These are phyloP conservation scores for Drosophila repleta DNA, from an alignment of 1,140 invertebrate genomes.

Conservation along the genomic window DNA sequence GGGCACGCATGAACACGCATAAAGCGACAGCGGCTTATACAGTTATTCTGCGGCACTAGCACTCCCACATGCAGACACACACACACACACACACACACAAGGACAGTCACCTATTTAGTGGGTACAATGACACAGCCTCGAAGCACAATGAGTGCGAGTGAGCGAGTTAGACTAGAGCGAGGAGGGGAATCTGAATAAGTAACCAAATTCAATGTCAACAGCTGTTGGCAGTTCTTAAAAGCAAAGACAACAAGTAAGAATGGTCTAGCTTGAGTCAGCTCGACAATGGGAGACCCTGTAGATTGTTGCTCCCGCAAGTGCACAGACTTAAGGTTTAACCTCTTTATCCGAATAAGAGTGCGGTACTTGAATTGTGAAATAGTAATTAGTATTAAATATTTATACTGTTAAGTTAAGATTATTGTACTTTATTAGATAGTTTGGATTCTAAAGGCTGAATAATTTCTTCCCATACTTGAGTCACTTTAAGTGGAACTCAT, in stretches of 20 bases:
- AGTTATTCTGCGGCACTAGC: constrained; percentile 19
- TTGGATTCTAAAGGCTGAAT: too few relatives aligned
- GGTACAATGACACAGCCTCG: constrained; percentile 35
- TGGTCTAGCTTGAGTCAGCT: neutral
- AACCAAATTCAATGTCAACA: constrained; percentile 76
- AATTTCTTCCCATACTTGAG: too few relatives aligned
- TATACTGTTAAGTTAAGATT: too few relatives aligned
- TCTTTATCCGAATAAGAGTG: too few relatives aligned
- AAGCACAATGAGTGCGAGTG: neutral
- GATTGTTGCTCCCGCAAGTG: too few relatives aligned
- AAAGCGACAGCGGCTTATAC: constrained; percentile 30
- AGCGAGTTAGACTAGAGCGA: neutral
- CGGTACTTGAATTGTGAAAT: too few relatives aligned
- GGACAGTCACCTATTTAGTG: constrained; percentile 10
- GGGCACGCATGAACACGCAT: constrained; percentile 58
- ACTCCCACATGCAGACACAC: constrained; percentile 11
- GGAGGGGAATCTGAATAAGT: constrained; percentile 10
- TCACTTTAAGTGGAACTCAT: too few relatives aligned
- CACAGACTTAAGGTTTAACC: neutral
- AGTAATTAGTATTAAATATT: too few relatives aligned
- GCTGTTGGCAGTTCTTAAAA: constrained; percentile 71
- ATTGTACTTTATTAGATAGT: too few relatives aligned
- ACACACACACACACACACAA: constrained; percentile 10
- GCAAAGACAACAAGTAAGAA: constrained; percentile 29
- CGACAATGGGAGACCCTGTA: neutral